Evolutionary conservation across 2,797 vertebrate genomes (phyloP).

Genomic region (Chanos chanos): DNA sequence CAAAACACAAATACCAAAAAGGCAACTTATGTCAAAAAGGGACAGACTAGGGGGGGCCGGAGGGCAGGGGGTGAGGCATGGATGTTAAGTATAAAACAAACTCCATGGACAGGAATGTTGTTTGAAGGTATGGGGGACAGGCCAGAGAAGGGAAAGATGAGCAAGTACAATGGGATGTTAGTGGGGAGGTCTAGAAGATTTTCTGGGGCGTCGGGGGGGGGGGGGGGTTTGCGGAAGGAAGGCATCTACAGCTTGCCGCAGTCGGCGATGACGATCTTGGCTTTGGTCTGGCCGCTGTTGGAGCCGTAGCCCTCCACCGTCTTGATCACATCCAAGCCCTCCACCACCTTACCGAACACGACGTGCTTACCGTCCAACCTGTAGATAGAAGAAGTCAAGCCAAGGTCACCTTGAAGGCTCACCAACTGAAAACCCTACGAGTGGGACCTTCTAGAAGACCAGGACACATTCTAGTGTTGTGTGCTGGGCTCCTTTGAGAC

Average conservation of each 20-base stretch:
- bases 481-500: no score
- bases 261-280: constrained; percentile 71
- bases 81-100: constrained; percentile 60
- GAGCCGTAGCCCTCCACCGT: constrained; percentile 70
- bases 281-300: constrained; percentile 70
- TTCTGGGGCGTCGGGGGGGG: background rate
- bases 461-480: no score
- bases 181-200: constrained; percentile 4
- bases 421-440: no score
- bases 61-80: background rate
- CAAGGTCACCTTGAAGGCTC: no score
- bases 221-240: background rate
- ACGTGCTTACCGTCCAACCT: constrained; percentile 93
- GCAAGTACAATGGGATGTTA: background rate
- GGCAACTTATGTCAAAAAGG: constrained; percentile 17
- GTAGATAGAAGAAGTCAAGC: background rate
- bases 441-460: no score
- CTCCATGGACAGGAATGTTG: constrained; percentile 58
- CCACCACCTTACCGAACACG: constrained; percentile 81
- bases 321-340: constrained; percentile 70
- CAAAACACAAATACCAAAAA: constrained; percentile 7
- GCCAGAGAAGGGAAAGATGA: constrained; percentile 8
- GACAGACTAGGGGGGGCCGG: constrained; percentile 9
- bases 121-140: constrained; percentile 4
- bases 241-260: constrained; percentile 71